phyloP scores from a whole-genome alignment of 2,888 invertebrate species.

The Euproctis similis region DNA sequence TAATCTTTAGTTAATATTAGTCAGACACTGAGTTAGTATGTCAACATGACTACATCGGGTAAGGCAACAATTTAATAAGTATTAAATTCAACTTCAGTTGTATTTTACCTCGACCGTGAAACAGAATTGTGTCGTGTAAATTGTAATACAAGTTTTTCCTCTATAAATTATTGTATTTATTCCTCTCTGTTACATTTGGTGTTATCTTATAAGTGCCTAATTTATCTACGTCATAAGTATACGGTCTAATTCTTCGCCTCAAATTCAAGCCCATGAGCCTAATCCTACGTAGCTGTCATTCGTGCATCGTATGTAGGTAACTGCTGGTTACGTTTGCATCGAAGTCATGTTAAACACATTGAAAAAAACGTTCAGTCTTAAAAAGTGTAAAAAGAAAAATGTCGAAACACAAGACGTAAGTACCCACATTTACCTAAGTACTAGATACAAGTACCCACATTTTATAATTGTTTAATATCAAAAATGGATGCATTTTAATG shows the following conservation, averaged over 20 bases:
- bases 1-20: constrained; percentile 27
- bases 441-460: too few relatives aligned
- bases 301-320: too few relatives aligned
- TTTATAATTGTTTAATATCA: too few relatives aligned
- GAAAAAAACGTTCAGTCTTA: constrained; percentile 43
- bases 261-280: too few relatives aligned
- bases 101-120: constrained; percentile 35
- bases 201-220: too few relatives aligned
- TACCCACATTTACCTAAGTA: constrained; percentile 23
- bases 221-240: too few relatives aligned
- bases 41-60: constrained; percentile 26
- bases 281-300: too few relatives aligned
- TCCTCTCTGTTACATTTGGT: constrained; percentile 1
- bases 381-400: constrained; percentile 30
- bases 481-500: too few relatives aligned
- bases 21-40: constrained; percentile 28
- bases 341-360: constrained; percentile 36
- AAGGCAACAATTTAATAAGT: constrained; percentile 31
- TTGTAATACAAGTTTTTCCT: constrained; percentile 15
- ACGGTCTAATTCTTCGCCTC: too few relatives aligned
- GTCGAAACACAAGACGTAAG: constrained; percentile 29
- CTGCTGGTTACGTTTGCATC: background rate
- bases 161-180: constrained; percentile 5
- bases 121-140: constrained; percentile 29
- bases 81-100: constrained; percentile 33